Evolutionary conservation across 2,113 vertebrate genomes (phyloP).

Genomic region (Elephas maximus): DNA sequence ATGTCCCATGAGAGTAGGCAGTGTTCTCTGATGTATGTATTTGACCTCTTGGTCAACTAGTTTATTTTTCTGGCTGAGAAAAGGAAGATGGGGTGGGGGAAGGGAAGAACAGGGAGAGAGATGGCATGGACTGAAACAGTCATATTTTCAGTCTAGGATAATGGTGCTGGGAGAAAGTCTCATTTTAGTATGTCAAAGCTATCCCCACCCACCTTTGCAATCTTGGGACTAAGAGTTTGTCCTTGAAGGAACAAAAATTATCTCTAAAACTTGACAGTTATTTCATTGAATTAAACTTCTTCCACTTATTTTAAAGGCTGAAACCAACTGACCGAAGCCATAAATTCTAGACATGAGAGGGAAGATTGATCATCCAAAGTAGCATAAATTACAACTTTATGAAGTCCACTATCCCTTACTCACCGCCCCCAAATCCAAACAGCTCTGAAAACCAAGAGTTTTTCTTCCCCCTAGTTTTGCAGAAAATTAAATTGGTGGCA

Average conservation of each 20-base stretch:
- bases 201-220: not conserved
- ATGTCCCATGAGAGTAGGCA: not conserved
- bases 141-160: not conserved
- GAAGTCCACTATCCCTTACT: not conserved
- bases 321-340: not conserved
- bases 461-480: not conserved
- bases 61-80: constrained; percentile 3
- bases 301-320: not conserved
- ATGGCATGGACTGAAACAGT: not conserved
- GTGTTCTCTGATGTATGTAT: not conserved
- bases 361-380: not conserved
- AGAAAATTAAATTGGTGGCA: not conserved
- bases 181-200: not conserved
- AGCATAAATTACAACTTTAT: not conserved
- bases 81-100: too few species aligned
- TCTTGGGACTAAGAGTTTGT: not conserved
- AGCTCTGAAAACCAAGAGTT: not conserved
- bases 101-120: not conserved
- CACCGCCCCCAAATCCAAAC: not conserved
- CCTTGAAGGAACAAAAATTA: not conserved
- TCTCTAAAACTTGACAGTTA: not conserved
- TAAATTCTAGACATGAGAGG: not conserved
- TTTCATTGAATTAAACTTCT: not conserved
- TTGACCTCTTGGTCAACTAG: not conserved
- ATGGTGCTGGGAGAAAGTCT: not conserved